phyloP scores from a whole-genome alignment of 2,797 vertebrate species.

The Rhinichthys osculus region DNA sequence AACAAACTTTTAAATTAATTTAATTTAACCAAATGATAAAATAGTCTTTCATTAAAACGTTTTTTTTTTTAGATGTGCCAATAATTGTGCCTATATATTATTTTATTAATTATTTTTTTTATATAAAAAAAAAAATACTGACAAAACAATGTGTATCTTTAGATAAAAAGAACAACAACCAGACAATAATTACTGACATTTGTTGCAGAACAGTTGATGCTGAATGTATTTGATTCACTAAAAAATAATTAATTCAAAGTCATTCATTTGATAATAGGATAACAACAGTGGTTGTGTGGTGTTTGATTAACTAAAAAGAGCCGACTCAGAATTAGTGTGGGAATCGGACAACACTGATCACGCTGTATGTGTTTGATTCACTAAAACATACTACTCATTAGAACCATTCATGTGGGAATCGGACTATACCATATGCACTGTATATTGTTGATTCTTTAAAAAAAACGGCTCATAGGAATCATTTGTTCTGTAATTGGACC shows the following conservation, averaged over 20 bases:
- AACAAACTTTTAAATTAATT: neutral
- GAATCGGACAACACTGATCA: neutral
- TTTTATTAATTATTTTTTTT: neutral
- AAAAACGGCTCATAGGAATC: neutral
- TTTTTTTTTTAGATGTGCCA: neutral
- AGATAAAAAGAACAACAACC: neutral
- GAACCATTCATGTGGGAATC: neutral
- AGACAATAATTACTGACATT: neutral
- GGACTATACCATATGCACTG: neutral
- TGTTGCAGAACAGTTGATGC: neutral
- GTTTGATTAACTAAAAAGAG: neutral
- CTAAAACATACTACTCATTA: too few relatives aligned
- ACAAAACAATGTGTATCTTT: neutral
- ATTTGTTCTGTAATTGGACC: neutral
- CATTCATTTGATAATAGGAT: neutral
- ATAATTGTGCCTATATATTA: neutral
- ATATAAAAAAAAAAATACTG: neutral
- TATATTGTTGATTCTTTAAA: neutral
- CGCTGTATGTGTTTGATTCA: neutral
- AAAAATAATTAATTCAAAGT: neutral
- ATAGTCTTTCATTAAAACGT: neutral
- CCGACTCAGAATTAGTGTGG: neutral
- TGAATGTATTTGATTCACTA: neutral
- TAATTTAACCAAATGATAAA: too few relatives aligned
- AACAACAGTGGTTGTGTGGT: neutral